Percentiles rank a stretch among this genome's conserved stretches.
Conservation (phyloP, 2,797 vertebrate genomes). For the Chloroceryle inda region DNA sequence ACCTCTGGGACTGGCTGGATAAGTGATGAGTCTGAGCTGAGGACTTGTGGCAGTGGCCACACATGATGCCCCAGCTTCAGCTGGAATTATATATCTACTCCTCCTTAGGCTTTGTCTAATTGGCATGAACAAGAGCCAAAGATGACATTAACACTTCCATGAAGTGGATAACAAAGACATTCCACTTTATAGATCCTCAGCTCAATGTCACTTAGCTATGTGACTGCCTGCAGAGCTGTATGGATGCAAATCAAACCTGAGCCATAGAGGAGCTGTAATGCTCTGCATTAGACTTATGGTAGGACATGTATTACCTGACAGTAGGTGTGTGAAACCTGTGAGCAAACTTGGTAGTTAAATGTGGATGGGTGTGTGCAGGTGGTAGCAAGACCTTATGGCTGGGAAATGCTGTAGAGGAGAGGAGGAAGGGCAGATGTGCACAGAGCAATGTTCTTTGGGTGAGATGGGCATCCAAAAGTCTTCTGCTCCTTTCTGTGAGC, state of each 20-base stretch:
- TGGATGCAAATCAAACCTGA: not conserved
- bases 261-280: not conserved
- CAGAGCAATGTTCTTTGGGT: not conserved
- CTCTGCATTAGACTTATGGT: not conserved
- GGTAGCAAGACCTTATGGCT: accelerated
- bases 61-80: not conserved
- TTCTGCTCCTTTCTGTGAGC: not conserved
- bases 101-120: slow-evolving; percentile 10
- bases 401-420: not conserved
- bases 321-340: not conserved
- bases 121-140: not conserved
- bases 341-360: accelerated
- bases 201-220: not conserved
- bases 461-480: not conserved
- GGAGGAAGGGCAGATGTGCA: not conserved
- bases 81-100: not conserved
- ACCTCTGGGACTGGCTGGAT: not conserved
- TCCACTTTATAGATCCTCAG: not conserved
- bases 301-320: not conserved
- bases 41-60: not conserved
- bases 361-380: not conserved
- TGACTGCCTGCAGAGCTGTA: not conserved
- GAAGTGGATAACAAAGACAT: not conserved
- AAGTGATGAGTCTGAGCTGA: not conserved
- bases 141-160: not conserved